These are phyloP conservation scores for Miltochrista miniata DNA, from an alignment of 2,888 invertebrate species.

Conservation along the genomic window DNA sequence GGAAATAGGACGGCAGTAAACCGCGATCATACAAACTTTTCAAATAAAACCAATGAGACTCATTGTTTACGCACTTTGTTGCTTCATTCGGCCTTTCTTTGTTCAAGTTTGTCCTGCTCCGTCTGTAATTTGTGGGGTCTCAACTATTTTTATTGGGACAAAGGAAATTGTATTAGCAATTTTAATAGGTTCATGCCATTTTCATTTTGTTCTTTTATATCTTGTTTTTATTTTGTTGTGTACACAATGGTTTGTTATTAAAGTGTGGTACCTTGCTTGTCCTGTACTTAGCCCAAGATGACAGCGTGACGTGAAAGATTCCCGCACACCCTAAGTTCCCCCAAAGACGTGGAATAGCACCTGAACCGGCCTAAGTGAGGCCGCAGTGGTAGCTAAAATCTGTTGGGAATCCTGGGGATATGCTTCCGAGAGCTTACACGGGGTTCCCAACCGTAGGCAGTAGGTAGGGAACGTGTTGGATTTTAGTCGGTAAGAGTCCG, in stretches of 20 bases:
- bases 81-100: constrained; percentile 59
- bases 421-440: no score
- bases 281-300: no score
- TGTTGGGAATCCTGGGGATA: no score
- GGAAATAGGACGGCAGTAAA: constrained; percentile 53
- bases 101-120: constrained; percentile 58
- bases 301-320: no score
- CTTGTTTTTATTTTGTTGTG: neutral
- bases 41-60: constrained; percentile 72
- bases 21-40: constrained; percentile 68
- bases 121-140: constrained; percentile 52
- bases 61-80: constrained; percentile 70
- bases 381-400: no score
- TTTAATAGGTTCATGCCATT: neutral
- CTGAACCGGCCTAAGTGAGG: no score
- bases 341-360: no score
- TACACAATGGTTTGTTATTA: neutral
- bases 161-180: constrained; percentile 24
- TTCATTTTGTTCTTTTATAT: no score
- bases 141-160: constrained; percentile 36
- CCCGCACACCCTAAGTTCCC: no score
- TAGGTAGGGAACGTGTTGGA: no score
- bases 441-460: no score
- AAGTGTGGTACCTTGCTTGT: neutral
- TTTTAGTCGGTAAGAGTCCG: no score